Percentiles rank a stretch among this genome's conserved stretches.
These are phyloP conservation scores for Glandiceps talaboti DNA, from an alignment of 53 echinoderm and acorn worm genomes.

Conservation along the genomic window DNA sequence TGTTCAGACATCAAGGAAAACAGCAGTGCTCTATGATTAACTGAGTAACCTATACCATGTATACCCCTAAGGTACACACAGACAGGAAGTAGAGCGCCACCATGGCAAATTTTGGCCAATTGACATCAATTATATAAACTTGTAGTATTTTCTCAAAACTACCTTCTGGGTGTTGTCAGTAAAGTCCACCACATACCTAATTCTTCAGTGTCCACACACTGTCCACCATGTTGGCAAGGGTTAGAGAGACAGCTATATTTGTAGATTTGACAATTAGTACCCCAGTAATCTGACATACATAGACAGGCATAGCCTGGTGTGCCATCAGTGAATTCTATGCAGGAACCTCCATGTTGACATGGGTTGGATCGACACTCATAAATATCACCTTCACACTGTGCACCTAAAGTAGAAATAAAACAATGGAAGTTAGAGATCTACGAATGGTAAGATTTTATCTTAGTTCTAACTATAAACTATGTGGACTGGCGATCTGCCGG, in stretches of 20 bases:
- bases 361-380: conserved; percentile 92
- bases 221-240: not conserved
- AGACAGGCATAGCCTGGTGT: conserved; percentile 52
- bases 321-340: conserved; percentile 77
- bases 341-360: conserved; percentile 71
- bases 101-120: too few species aligned
- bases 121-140: too few species aligned
- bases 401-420: conserved; percentile 45
- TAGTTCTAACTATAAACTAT: too few species aligned
- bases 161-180: not conserved
- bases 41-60: too few species aligned
- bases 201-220: not conserved
- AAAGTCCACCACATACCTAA: not conserved
- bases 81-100: too few species aligned
- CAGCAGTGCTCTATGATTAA: too few species aligned
- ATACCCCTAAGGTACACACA: too few species aligned
- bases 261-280: not conserved
- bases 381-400: conserved; percentile 90
- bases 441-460: not conserved
- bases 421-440: too few species aligned
- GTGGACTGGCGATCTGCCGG: too few species aligned
- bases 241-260: not conserved
- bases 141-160: too few species aligned
- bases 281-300: not conserved
- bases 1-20: too few species aligned